Base-by-base conservation (phyloP, 2,113 vertebrate genomes). In the Atrichornis clamosus region DNA sequence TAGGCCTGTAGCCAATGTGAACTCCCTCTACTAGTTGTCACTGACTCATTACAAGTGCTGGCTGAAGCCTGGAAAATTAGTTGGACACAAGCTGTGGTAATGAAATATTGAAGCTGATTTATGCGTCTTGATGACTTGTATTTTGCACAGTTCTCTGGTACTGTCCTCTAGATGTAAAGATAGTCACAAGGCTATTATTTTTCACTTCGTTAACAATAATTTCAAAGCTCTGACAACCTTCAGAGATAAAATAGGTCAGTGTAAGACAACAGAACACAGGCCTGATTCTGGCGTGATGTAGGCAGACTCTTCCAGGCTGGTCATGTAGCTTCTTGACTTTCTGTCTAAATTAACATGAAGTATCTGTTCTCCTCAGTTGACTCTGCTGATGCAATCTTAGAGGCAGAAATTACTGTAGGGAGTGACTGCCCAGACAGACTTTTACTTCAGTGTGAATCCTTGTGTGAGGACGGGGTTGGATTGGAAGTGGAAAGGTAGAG, bases 1-100 rank as follows among this genome's bases (percentile, higher is more conserved):
- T 55, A 78, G 32, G 44, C 56, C n/a, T 39, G 16, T 24, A 65
- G 58, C 7, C 0, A 0, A 23, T 1, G 3, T 26, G 17, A 1
- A 1, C 7, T 49, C 70, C 47, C 72, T 84, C 64, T 84, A 24
- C 16, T 41, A n/a, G 53, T 24, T 75, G 63, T 70, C 63, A 70
- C 28, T 50, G 65, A 65, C 49, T 72, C 33, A 3, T 60, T 68
- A 10, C 16, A 47, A 74, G 33, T 35, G 11, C 37, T 90, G 55
- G 17, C 59, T 74, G 59, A 90, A 88, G 33, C 35, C 58, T 84
- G 35, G 28, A 70, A 76, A 89, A 63, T 52, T 53, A 80, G 17
- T n/a, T 68, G 76, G 47, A 17, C 47, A 63, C 19, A 90, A 67
- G 33, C 27, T 68, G 35, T 52, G 32, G 44, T 41, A 81, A 56